Evolutionary conservation across 1,140 invertebrate genomes (phyloP).

Genomic region (Caenorhabditis inopinata): DNA sequence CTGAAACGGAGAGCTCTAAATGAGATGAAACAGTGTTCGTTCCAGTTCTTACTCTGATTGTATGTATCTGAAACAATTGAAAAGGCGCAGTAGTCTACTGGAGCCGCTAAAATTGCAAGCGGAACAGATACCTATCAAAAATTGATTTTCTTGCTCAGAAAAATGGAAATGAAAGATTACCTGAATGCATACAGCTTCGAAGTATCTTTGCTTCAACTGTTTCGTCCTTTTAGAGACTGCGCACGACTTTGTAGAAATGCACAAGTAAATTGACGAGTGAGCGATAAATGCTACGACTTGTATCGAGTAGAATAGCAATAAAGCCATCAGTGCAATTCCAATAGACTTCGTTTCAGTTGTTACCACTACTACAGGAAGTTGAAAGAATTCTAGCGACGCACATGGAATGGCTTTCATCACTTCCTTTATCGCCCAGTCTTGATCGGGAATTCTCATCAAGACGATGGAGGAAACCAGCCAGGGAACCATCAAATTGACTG

Average conservation of each 20-base stretch:
- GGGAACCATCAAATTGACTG: not conserved
- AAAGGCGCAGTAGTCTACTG: not conserved
- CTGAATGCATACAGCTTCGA: not conserved
- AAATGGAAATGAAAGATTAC: not conserved
- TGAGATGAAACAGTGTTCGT: not conserved
- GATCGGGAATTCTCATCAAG: not conserved
- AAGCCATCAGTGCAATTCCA: not conserved
- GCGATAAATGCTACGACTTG: not conserved
- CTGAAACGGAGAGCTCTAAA: not conserved
- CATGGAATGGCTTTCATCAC: not conserved
- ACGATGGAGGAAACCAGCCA: not conserved
- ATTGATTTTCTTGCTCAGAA: too few species aligned
- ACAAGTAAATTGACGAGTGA: not conserved
- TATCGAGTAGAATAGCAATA: not conserved
- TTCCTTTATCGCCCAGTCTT: not conserved
- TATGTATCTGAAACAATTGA: not conserved
- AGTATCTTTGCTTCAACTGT: not conserved
- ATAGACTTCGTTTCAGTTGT: not conserved
- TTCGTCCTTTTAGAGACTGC: not conserved
- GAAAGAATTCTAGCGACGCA: not conserved
- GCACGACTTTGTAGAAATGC: slow-evolving; percentile 10
- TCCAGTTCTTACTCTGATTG: not conserved
- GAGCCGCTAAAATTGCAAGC: not conserved
- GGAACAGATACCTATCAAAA: not conserved
- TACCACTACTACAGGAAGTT: not conserved